Base-by-base conservation (phyloP, 2,113 vertebrate genomes). In the Tupaia chinensis region DNA sequence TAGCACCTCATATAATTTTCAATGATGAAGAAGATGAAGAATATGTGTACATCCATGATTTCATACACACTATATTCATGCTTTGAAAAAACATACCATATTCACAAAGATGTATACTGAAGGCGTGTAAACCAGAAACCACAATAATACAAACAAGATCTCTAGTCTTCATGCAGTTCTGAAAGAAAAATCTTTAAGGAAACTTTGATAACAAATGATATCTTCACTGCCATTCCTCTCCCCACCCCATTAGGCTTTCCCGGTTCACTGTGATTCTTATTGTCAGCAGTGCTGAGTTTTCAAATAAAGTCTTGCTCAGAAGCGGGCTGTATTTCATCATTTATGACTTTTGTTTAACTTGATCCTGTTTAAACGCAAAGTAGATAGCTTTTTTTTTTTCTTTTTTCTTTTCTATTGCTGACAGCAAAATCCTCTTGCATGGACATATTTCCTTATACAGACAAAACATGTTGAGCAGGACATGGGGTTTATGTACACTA, bases 301-400 rank as follows among this genome's bases (percentile, higher is more conserved):
- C 60, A 88, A 78, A 60, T 56, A 85, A 90, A 85, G 56, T 63
- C 22, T 78, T 84, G 65, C 53, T 92, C 78, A 34, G 29, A 93
- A 91, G 34, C 29, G 3, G 54, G 53, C 3, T n/a, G 27, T 60
- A 22, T 69, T 81, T 74, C 29, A 69, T 78, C 54, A 77, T 85
- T 66, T 61, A 81, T 81, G 78, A 34, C 29, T 83, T 72, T 72
- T 68, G 58, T 74, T 91, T 65, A 82, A 66, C 23, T 82, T 87
- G n/a, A 53, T 65, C 54, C 58, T 20, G 12, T 77, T 70, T 74
- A 56, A 93, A 74, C 34, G 70, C 73, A 88, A 61, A 91, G 23
- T 16, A 54, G 68, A 34, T 27, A 29, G 53, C 74, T 9, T 25
- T 76, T 25, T 85, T 69, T 88, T 22, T 60, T n/a, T 25, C 70